Base-by-base conservation (phyloP, 2,888 invertebrate genomes). In the Aphodius granarius region DNA sequence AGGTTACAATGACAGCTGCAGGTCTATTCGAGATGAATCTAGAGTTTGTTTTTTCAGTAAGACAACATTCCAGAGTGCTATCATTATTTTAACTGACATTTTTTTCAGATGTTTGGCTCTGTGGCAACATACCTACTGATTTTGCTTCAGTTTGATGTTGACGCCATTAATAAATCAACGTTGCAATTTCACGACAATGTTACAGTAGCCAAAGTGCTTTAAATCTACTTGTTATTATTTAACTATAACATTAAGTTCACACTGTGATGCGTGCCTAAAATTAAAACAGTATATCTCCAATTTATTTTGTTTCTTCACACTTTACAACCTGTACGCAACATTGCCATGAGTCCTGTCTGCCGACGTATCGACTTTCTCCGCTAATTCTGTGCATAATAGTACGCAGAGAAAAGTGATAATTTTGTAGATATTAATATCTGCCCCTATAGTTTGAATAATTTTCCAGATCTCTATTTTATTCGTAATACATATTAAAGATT, bases 11-110 rank as follows among this genome's bases (percentile, higher is more conserved):
- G 62, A 80, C 79, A 1, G 82, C 81, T 17, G 81, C 81, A 65
- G 80, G 78, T 64, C 62, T 83, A 5, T 82, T 83, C 64, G 78
- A 76, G 15, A 79, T 83, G 19, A 81, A 83, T 74, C 80, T 80
- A 72, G 76, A 79, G 4, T 78, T 82, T n/a, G 71, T 83, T 15
- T 82, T 81, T 78, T 81, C 82, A 66, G 83, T 83, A 79, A 79
- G 78, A 15, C 63, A 1, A 13, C 43, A 43, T 9, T 43, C 6
- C 43, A 72, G 71, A 19, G 17, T 15, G 4, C 19, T 18, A 65
- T 72, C 17, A 70, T 13, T 18, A 13, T 43, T 15, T 13, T 19
- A 43, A 72, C 0, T 16, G 19, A 68, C 63, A 73, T 73, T 22
- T 72, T 66, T 81, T 81, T 63, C 71, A 82, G 81, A 79, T 80